Evolutionary conservation across 2,113 vertebrate genomes (phyloP).

Genomic region (Rhea americana): DNA sequence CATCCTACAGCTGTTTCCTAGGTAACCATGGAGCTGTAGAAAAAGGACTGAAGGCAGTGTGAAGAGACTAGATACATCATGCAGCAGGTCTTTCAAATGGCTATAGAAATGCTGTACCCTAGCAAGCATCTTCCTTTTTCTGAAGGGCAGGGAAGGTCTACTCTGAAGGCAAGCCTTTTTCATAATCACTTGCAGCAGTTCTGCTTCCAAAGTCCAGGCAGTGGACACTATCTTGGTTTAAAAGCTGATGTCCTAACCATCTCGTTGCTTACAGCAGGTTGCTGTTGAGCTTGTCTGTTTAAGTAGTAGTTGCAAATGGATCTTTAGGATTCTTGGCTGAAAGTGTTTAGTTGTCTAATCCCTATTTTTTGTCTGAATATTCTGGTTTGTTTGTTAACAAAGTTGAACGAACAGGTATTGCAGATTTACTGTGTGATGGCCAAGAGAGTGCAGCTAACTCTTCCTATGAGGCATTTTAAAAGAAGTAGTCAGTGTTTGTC

Average conservation of each 20-base stretch:
- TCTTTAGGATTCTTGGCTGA: not conserved
- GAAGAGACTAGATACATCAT: not conserved
- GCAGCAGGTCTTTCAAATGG: not conserved
- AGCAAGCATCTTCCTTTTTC: not conserved
- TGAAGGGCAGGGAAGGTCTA: not conserved
- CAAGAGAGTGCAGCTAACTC: not conserved
- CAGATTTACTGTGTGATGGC: not conserved
- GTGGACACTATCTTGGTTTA: not conserved
- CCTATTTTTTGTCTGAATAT: too few species aligned
- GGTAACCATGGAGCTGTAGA: not conserved
- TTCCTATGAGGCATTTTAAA: too few species aligned
- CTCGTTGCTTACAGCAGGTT: not conserved
- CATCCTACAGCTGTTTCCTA: constrained; percentile 11
- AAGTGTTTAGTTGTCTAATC: too few species aligned
- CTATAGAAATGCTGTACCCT: not conserved
- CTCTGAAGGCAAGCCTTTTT: not conserved
- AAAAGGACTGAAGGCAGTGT: not conserved
- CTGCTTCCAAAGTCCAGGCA: not conserved
- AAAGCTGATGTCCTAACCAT: not conserved
- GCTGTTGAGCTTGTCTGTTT: not conserved
- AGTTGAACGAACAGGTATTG: not conserved
- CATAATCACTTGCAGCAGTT: not conserved
- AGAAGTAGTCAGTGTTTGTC: too few species aligned
- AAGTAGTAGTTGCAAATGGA: not conserved
- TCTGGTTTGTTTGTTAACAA: too few species aligned